Base-by-base conservation (phyloP, 2,888 invertebrate genomes). In the Tolmerus cingulatus region DNA sequence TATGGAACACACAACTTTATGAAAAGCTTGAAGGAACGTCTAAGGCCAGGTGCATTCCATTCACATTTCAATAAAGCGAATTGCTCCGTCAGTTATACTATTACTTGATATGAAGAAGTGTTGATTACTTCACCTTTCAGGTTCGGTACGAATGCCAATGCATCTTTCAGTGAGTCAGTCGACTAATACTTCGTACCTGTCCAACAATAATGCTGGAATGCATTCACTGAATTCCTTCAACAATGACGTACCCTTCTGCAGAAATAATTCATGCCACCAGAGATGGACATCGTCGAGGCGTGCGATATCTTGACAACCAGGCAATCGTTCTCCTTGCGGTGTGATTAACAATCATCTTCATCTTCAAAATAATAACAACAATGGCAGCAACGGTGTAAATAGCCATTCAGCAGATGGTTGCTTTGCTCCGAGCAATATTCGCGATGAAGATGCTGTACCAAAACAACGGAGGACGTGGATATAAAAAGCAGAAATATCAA, bases 81-180 rank as follows among this genome's bases (percentile, higher is more conserved):
- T 37, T 8, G 40, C 40, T 2, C 40, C 12, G 40, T 40, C 8
- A 40, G 7, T 40, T 40, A 40, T 0, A 12, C n/a, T 16, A 55
- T 8, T 55, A 19, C 2, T n/a, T n/a, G 23, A 23, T 66, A 66
- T 7, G 23, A 66, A 19, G 12, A 66, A 19, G 12, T 66, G n/a
- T 66, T 23, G n/a, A 66, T 66, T 12, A 23, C 8, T 23, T 88
- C 19, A 23, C 19, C 27, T 88, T 89, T 87, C 90, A 93, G 93
- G 93, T 88, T 92, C 92, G 40, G 91, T 92, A 87, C 90, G 92
- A 88, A 91, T 92, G 88, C 92, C 92, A 78, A 89, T 93, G 89
- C 92, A 92, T 89, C 89, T 91, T 88, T 76, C 88, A 91, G 90
- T 87, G 90, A 92, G 84, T 87, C 89, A 88, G 79, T 87, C 89